Base-by-base conservation (phyloP, 2,888 invertebrate species). In the Aspidiotus rigidus region DNA sequence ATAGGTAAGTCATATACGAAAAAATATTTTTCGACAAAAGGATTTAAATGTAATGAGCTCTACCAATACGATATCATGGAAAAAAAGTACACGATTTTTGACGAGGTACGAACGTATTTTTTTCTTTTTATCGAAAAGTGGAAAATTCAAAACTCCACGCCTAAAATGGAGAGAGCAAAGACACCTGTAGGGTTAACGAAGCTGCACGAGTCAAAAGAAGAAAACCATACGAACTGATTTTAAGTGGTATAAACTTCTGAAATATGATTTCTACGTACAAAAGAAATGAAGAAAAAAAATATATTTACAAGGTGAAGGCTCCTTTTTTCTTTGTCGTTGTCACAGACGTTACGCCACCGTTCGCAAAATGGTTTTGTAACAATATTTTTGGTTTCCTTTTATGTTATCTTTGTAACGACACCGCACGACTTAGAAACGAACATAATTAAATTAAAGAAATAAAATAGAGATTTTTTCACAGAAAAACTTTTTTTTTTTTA, bases 361-460 rank as follows among this genome's bases (percentile, higher is more conserved):
- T 55, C 15, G 17, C 15, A 53, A 55, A 55, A 9, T n/a, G 56
- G 15, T 55, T 53, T 55, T 55, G 17, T 55, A 55, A 55, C 10
- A 17, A 55, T 55, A 40, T 62, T 41, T 62, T 40, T 28, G 62
- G 62, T 62, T 62, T 62, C 44, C 62, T 62, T 62, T 62, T 62
- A 62, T 62, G 40, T 62, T 62, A 28, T 62, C 62, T 62, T 11
- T 41, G 17, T 42, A 42, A 16, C 44, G 62, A n/a, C 42, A 44
- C 44, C 62, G 40, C 62, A 62, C 40, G 62, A 28, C 42, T 62
- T 42, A 57, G 2, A 59, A 62, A 62, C 62, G 62, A 62, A 62
- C 44, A 40, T 62, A 62, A 62, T 62, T 62, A 62, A 62, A 62
- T 62, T 62, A 62, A 62, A 62, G 42, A 41, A 62, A 62, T 62